A percentile compares a stretch with the other conserved stretches of the same genome.
Evolutionary conservation across 2,797 vertebrate genomes (phyloP).

Genomic region (Acrocephalus scirpaceus): DNA sequence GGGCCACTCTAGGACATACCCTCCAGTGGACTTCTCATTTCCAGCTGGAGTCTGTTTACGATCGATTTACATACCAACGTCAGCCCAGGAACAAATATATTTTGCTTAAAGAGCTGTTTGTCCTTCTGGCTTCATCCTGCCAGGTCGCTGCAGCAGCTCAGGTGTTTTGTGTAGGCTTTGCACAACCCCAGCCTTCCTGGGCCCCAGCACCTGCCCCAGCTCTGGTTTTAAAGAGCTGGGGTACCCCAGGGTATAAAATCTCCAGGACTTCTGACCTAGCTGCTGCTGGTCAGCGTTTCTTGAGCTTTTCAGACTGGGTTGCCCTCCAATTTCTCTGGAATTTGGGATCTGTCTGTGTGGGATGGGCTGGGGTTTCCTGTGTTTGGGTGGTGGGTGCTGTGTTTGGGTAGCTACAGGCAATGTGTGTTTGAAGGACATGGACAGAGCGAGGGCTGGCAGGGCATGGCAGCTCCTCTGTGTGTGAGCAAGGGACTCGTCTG

Average conservation of each 20-base stretch:
- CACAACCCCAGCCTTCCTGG: not conserved
- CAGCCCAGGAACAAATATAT: constrained; percentile 21
- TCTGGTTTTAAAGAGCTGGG: not conserved
- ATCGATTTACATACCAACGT: not conserved
- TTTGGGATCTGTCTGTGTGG: not conserved
- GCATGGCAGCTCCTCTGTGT: accelerated
- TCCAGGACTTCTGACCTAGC: not conserved
- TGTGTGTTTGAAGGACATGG: not conserved
- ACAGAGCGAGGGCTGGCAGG: not conserved
- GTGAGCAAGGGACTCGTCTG: not conserved
- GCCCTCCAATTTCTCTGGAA: not conserved
- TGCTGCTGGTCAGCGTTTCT: not conserved
- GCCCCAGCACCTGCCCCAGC: not conserved
- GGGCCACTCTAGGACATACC: not conserved
- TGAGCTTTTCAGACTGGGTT: not conserved
- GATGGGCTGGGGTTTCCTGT: not conserved
- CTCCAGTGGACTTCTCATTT: not conserved
- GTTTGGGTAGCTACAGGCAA: accelerated
- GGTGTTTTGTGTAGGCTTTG: not conserved
- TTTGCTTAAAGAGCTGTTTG: constrained; percentile 26
- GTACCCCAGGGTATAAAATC: accelerated
- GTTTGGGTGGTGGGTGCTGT: not conserved
- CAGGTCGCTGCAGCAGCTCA: not conserved
- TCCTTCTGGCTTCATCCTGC: not conserved
- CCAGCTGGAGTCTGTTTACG: not conserved